Percentiles rank a stretch among this genome's conserved stretches.
phyloP scores from a whole-genome alignment of 2,113 vertebrate species.

The Girardinichthys multiradiatus region DNA sequence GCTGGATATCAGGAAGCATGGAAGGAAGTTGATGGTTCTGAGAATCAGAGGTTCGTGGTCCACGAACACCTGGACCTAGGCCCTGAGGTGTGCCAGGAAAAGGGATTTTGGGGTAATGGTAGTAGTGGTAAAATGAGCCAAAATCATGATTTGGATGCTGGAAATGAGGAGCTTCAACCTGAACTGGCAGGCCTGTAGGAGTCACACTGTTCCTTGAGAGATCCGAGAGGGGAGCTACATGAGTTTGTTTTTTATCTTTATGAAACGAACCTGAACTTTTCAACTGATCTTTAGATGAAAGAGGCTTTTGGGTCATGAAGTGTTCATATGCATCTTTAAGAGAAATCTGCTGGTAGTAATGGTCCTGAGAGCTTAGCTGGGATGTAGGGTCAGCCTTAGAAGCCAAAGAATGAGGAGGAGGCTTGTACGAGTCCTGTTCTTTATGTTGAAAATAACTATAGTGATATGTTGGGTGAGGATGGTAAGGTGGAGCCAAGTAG shows the following conservation, averaged over 20 bases:
- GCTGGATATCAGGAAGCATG: background rate
- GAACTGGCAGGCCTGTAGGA: background rate
- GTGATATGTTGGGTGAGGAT: constrained; percentile 59
- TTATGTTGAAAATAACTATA: background rate
- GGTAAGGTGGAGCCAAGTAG: constrained; percentile 65
- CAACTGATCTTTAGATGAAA: background rate
- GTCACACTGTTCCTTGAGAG: background rate
- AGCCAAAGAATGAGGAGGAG: background rate
- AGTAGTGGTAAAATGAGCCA: constrained; percentile 66
- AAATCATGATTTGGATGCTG: constrained; percentile 33
- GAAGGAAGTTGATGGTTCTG: background rate
- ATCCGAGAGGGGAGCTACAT: background rate
- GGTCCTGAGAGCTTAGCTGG: constrained; percentile 6
- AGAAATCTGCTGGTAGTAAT: background rate
- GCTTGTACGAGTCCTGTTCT: background rate
- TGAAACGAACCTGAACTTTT: background rate
- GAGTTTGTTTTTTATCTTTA: background rate
- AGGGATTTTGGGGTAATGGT: constrained; percentile 71
- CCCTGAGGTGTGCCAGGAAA: constrained; percentile 11
- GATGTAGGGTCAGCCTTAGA: background rate
- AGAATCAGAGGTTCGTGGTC: background rate
- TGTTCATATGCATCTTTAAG: background rate
- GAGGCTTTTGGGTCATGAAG: background rate
- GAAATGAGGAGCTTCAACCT: background rate
- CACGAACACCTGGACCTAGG: constrained; percentile 2